These are phyloP conservation scores for Phasia obesa DNA, from an alignment of 2,888 invertebrate genomes.

Conservation along the genomic window DNA sequence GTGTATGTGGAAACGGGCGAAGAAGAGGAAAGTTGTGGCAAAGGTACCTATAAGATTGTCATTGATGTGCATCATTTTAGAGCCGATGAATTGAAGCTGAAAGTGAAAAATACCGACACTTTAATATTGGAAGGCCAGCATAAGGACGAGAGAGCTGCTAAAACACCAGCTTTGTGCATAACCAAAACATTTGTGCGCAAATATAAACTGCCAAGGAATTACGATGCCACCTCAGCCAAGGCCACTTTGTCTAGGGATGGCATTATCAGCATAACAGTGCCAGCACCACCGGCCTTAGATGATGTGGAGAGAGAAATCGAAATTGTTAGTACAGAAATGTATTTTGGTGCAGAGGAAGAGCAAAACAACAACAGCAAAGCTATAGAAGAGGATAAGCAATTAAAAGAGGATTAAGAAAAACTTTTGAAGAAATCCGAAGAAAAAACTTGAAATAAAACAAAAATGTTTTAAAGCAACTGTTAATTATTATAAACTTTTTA, in stretches of 20 bases:
- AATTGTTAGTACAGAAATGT: slow-evolving; percentile 77
- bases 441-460: too few relatives aligned
- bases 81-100: slow-evolving; percentile 77
- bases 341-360: slow-evolving; percentile 76
- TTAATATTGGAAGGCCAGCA: slow-evolving; percentile 79
- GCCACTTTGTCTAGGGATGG: slow-evolving; percentile 80
- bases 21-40: slow-evolving; percentile 75
- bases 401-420: neutral
- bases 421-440: neutral
- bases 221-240: slow-evolving; percentile 78
- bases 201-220: slow-evolving; percentile 80
- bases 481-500: neutral
- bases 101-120: slow-evolving; percentile 79
- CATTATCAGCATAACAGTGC: slow-evolving; percentile 79
- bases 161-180: slow-evolving; percentile 77
- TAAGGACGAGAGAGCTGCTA: slow-evolving; percentile 76
- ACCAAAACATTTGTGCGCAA: slow-evolving; percentile 79
- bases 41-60: slow-evolving; percentile 79
- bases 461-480: too few relatives aligned
- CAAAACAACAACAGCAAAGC: slow-evolving; percentile 32
- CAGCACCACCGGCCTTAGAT: slow-evolving; percentile 79
- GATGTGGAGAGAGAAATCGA: slow-evolving; percentile 79
- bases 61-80: slow-evolving; percentile 80
- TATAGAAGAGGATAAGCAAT: slow-evolving; percentile 55
- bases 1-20: slow-evolving; percentile 78